Conservation (phyloP, 2,797 vertebrate species). For the Falco biarmicus region DNA sequence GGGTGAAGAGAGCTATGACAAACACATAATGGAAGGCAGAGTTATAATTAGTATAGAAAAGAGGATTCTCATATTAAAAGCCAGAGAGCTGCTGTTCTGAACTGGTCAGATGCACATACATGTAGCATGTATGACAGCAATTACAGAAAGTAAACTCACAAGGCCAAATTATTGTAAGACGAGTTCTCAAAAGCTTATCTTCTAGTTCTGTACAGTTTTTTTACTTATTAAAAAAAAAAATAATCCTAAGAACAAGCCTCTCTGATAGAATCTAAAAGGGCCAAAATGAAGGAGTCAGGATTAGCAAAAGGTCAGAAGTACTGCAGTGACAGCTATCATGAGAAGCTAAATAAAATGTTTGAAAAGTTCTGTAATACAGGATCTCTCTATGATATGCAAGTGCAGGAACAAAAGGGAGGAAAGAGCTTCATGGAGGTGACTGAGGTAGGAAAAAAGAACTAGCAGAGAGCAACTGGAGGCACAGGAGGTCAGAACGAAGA, state of each 20-base stretch:
- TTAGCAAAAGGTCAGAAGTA: background rate
- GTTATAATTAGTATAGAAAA: background rate
- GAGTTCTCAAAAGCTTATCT: background rate
- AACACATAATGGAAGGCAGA: background rate
- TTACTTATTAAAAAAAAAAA: background rate
- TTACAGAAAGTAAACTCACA: background rate
- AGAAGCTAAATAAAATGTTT: background rate
- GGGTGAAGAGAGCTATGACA: background rate
- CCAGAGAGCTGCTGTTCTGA: background rate
- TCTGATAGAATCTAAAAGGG: background rate
- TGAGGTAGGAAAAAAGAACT: background rate
- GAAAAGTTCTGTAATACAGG: background rate
- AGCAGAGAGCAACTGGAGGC: background rate
- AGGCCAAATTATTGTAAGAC: background rate
- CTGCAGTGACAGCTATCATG: background rate
- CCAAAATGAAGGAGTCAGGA: background rate
- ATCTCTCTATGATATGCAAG: background rate
- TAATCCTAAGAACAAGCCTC: fast-evolving
- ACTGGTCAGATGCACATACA: background rate
- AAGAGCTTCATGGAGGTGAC: background rate
- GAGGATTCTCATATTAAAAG: background rate
- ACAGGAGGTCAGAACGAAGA: background rate
- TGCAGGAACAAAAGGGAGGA: background rate
- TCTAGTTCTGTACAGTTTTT: background rate
- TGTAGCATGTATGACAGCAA: background rate